Conservation (phyloP, 2,113 vertebrate genomes). For the Melospiza georgiana region DNA sequence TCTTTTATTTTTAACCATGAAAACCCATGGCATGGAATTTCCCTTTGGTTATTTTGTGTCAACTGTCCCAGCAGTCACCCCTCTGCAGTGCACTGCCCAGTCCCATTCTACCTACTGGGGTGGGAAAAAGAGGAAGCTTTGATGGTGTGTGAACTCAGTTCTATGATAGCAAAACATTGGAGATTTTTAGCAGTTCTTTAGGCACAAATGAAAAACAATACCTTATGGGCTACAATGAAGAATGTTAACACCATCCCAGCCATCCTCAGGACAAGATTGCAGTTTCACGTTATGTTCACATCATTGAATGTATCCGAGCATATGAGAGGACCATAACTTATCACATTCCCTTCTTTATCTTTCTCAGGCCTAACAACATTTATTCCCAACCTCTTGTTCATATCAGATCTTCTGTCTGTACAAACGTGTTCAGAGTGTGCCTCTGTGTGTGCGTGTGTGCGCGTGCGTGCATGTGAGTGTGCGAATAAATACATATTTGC, state of each 20-base stretch:
- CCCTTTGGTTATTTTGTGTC: neutral
- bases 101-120: neutral
- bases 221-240: neutral
- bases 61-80: neutral
- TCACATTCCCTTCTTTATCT: neutral
- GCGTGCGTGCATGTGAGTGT: rapidly evolving
- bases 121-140: neutral
- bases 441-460: neutral
- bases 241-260: neutral
- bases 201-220: neutral
- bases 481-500: neutral
- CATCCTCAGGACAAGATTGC: neutral
- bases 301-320: neutral
- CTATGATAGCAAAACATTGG: rapidly evolving
- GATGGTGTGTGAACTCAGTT: neutral
- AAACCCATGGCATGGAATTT: neutral
- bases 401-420: neutral
- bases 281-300: neutral
- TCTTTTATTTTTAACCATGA: neutral
- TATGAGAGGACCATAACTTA: neutral
- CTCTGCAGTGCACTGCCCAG: neutral
- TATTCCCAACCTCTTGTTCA: neutral
- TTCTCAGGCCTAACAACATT: neutral
- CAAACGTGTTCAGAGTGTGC: neutral
- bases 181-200: neutral